Percentiles rank a stretch among this genome's conserved stretches.
Conservation (phyloP, 2,113 vertebrate genomes). For the Vidua chalybeata region DNA sequence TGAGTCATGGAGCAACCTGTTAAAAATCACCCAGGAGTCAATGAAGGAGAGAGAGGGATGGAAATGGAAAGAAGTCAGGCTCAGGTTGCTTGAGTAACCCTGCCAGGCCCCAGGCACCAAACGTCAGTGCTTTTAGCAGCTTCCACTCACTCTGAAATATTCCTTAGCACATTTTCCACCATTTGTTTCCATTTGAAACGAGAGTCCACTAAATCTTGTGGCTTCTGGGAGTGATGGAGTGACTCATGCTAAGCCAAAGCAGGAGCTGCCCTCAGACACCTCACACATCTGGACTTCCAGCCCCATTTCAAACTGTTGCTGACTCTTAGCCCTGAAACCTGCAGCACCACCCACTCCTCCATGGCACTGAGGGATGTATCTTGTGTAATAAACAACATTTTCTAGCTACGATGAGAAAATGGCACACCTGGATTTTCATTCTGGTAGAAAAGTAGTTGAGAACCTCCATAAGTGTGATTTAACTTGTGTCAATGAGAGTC, state of each 20-base stretch:
- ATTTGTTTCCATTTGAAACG: background rate
- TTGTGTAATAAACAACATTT: background rate
- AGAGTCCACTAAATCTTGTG: background rate
- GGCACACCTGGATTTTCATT: background rate
- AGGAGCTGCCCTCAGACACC: background rate
- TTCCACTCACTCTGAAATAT: background rate
- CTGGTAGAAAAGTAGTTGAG: background rate
- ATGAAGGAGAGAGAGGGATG: background rate
- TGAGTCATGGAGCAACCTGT: slow-evolving; percentile 1
- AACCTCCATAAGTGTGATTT: background rate
- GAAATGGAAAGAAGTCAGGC: background rate
- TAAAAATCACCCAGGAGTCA: background rate
- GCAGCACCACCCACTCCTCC: background rate
- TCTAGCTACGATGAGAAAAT: background rate
- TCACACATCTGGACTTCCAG: slow-evolving; percentile 32
- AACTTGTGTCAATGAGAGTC: background rate
- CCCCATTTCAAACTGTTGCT: background rate
- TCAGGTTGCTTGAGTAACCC: background rate
- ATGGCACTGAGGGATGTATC: background rate
- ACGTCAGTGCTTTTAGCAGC: background rate
- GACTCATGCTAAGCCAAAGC: slow-evolving; percentile 8
- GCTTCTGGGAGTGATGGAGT: background rate
- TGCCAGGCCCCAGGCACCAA: background rate
- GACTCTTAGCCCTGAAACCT: background rate
- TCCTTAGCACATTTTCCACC: background rate